Base-by-base conservation (phyloP, 2,113 vertebrate species). In the Rafetus swinhoei region DNA sequence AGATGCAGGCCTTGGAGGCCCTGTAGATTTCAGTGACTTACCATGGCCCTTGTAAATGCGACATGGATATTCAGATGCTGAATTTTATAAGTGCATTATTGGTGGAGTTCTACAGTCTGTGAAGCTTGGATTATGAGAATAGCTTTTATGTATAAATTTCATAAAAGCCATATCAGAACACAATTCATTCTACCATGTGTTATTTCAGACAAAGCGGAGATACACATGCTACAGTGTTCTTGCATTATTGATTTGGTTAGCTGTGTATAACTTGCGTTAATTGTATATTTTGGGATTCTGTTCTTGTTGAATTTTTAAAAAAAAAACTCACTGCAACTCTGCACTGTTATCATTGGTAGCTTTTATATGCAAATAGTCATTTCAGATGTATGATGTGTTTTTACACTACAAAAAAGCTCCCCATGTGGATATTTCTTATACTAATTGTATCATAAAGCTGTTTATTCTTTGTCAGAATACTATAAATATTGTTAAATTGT, bases 391-490 rank as follows among this genome's bases (percentile, higher is more conserved):
- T 98, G 98, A 98, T 98, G 98, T 98, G 98, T 99, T 99, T 99
- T 98, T 98, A 99, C 98, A 98, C 98, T 98, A 98, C 98, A 98
- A 98, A 98, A 98, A 97, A 95, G 98, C 98, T 98, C 98, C 97
- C 98, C 98, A 97, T 99, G 98, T 98, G 98, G 98, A 99, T 99
- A 99, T 98, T 98, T 98, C 98, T 98, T 98, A 98, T 97, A 98
- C 98, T 98, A 98, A 99, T 98, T 99, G 99, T 99, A 99, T 99
- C 98, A 98, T 98, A 99, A 98, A 99, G 98, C 98, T 96, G 99
- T 99, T 99, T 99, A 99, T 99, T 99, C 98, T 99, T 99, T 99
- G 99, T 99, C 99, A 99, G 99, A 99, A 99, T 99, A 99, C 99
- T 99, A 99, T 99, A 99, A 99, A 99, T 99, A 99, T 99, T 99